Conservation (phyloP, 1,140 invertebrate genomes). For the Drosophila nigrodunni region DNA sequence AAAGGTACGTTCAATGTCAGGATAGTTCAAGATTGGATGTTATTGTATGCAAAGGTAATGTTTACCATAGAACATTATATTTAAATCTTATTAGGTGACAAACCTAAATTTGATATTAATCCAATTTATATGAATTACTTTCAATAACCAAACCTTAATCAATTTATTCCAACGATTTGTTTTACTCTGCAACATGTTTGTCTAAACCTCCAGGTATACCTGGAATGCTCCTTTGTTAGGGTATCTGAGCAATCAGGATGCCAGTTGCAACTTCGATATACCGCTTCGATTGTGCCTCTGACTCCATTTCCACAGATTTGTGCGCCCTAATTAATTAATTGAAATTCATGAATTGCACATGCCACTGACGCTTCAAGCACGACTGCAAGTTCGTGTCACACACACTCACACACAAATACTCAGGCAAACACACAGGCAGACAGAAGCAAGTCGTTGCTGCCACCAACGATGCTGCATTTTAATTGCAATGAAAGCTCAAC, state of each 20-base stretch:
- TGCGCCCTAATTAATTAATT: constrained; percentile 81
- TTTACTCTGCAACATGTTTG: too few species aligned
- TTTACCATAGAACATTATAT: too few species aligned
- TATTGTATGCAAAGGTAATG: too few species aligned
- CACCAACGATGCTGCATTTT: constrained; percentile 66
- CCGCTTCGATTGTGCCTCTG: constrained; percentile 57
- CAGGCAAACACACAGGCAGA: constrained; percentile 8
- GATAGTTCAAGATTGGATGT: too few species aligned
- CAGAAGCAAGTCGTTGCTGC: constrained; percentile 16
- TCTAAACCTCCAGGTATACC: too few species aligned
- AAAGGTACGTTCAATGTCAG: too few species aligned
- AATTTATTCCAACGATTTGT: too few species aligned
- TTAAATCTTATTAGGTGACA: too few species aligned
- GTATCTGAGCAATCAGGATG: constrained; percentile 36
- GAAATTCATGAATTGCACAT: constrained; percentile 82
- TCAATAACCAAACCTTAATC: too few species aligned
- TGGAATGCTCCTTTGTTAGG: too few species aligned
- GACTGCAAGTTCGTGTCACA: constrained; percentile 23
- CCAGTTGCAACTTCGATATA: constrained; percentile 64
- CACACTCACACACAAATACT: constrained; percentile 29
- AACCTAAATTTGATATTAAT: too few species aligned
- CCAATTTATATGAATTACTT: too few species aligned
- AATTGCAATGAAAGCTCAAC: constrained; percentile 79
- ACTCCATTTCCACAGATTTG: constrained; percentile 54
- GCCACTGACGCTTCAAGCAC: constrained; percentile 69